phyloP scores from a whole-genome alignment of 2,888 invertebrate species.

The Agonum fuliginosum region DNA sequence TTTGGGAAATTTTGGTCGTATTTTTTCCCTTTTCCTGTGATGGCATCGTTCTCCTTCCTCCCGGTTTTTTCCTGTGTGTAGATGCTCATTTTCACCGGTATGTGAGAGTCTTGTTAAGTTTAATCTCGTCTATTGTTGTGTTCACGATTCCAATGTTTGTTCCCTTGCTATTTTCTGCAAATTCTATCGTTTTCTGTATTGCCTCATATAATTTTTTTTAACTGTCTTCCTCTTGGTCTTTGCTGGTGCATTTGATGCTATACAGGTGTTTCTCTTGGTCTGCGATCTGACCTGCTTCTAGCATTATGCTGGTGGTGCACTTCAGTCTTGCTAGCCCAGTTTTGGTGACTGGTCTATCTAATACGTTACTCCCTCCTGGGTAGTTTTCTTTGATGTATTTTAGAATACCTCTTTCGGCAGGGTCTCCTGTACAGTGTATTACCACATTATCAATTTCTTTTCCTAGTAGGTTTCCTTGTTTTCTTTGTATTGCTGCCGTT shows the following conservation, averaged over 20 bases:
- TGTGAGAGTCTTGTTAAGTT: background rate
- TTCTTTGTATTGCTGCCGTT: background rate
- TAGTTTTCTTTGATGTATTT: constrained; percentile 1
- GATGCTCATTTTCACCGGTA: background rate
- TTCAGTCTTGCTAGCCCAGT: background rate
- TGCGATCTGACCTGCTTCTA: background rate
- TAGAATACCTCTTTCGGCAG: background rate
- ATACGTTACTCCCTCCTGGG: background rate
- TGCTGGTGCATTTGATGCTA: background rate
- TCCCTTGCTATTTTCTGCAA: too few species aligned
- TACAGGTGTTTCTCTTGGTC: background rate
- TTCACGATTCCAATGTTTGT: too few species aligned
- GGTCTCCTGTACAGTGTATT: background rate
- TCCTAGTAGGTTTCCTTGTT: background rate
- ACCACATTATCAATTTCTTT: background rate
- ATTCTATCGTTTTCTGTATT: background rate
- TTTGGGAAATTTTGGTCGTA: background rate
- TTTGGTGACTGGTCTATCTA: background rate
- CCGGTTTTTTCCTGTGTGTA: background rate
- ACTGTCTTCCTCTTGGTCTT: background rate
- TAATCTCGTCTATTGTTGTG: background rate
- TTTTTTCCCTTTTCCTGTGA: background rate
- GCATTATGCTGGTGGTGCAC: background rate
- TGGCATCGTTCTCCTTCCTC: background rate
- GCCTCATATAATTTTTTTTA: background rate